These are phyloP conservation scores for Salvelinus namaycush DNA, from an alignment of 2,113 vertebrate genomes.

Conservation along the genomic window DNA sequence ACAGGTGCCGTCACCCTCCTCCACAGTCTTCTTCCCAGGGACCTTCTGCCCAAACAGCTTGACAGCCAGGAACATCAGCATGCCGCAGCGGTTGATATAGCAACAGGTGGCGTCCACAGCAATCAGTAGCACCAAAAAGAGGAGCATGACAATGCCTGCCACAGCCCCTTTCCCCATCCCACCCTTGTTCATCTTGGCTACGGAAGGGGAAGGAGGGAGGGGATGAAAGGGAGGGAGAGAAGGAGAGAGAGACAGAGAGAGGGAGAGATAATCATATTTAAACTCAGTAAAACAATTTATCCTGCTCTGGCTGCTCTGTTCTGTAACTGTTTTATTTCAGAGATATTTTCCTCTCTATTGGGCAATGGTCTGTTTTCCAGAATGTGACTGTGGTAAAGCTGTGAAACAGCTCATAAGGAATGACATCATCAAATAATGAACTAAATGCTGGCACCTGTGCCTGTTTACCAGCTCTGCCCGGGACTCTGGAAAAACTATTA, in stretches of 20 bases:
- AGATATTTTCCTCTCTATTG: too few relatives aligned
- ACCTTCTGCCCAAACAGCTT: conserved; percentile 70
- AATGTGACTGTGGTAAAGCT: too few relatives aligned
- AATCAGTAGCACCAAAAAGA: conserved; percentile 74
- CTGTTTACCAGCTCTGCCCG: too few relatives aligned
- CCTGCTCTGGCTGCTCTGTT: too few relatives aligned
- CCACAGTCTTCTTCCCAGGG: conserved; percentile 64
- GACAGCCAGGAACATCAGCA: conserved; percentile 72
- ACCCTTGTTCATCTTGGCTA: conserved; percentile 26
- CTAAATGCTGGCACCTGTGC: too few relatives aligned
- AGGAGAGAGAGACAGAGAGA: background rate
- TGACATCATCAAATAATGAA: too few relatives aligned
- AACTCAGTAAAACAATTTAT: too few relatives aligned
- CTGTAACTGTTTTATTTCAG: too few relatives aligned
- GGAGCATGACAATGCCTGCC: conserved; percentile 71
- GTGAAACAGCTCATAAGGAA: too few relatives aligned
- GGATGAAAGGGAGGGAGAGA: background rate
- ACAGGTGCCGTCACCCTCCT: conserved; percentile 57
- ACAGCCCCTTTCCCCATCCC: conserved; percentile 72
- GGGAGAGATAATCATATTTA: background rate
- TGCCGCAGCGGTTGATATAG: conserved; percentile 74
- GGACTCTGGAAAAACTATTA: too few relatives aligned
- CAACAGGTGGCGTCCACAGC: conserved; percentile 77
- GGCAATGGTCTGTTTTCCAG: too few relatives aligned
- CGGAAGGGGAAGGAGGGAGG: conserved; percentile 8